Conservation (phyloP, 2,888 invertebrate species). For the Balanococcus diminutus region DNA sequence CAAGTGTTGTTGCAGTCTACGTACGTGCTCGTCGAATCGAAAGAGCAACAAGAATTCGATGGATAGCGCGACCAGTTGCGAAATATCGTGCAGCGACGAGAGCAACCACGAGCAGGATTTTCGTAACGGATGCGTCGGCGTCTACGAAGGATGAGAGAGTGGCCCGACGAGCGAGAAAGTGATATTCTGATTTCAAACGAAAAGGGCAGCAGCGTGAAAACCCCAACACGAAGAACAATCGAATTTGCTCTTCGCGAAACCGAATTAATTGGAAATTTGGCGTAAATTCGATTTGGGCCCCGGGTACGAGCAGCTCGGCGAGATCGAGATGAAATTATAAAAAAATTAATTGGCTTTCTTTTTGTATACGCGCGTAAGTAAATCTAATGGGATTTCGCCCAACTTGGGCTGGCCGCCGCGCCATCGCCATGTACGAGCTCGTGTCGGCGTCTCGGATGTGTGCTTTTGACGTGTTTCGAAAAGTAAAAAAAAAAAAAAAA, state of each 20-base stretch:
- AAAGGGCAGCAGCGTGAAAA: no score
- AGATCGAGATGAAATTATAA: background rate
- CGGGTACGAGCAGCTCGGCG: background rate
- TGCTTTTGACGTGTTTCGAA: background rate
- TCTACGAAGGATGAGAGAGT: no score
- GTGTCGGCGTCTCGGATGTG: background rate
- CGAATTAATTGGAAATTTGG: background rate
- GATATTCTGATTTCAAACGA: no score
- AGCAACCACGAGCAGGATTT: constrained; percentile 32
- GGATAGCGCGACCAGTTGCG: background rate
- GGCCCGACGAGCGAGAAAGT: no score
- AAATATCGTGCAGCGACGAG: constrained; percentile 43
- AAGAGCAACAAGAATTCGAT: background rate
- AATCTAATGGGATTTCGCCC: background rate
- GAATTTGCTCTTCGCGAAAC: background rate
- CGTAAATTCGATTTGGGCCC: constrained; percentile 12
- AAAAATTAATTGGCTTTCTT: constrained; percentile 22
- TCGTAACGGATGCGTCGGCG: background rate
- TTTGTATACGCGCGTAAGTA: background rate
- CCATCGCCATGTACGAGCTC: background rate
- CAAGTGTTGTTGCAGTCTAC: constrained; percentile 14
- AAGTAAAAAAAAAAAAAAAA: background rate
- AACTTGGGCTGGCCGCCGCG: background rate
- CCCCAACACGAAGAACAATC: background rate
- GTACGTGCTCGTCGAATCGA: constrained; percentile 16